Conservation (phyloP, 2,113 vertebrate genomes). For the Proterorhinus semilunaris region DNA sequence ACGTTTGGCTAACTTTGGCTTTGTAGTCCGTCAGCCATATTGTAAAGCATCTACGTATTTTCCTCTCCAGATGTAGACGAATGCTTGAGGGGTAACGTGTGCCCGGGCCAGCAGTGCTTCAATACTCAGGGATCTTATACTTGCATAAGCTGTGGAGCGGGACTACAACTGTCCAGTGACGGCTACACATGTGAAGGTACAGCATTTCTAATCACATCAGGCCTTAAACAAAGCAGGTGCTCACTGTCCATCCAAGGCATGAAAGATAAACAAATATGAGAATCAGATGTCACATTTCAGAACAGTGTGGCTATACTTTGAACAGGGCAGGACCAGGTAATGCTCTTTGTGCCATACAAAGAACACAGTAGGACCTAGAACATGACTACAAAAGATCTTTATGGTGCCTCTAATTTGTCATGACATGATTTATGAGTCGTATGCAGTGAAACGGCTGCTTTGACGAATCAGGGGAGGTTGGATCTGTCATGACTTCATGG, state of each 20-base stretch:
- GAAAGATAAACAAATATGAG: too few relatives aligned
- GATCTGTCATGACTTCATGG: conserved; percentile 70
- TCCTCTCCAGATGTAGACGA: conserved; percentile 65
- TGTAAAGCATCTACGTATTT: conserved; percentile 49
- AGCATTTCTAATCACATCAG: not conserved
- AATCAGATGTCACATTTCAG: too few relatives aligned
- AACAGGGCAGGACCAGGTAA: conserved; percentile 1
- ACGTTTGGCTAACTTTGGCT: conserved; percentile 36
- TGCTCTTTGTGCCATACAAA: conserved; percentile 1
- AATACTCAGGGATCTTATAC: conserved; percentile 78
- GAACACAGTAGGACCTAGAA: conserved; percentile 9
- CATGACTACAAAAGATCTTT: conserved; percentile 48
- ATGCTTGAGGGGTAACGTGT: conserved; percentile 66
- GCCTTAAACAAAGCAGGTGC: too few relatives aligned
- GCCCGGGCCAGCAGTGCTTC: conserved; percentile 74
- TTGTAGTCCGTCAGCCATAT: conserved; percentile 30
- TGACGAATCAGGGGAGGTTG: conserved; percentile 50
- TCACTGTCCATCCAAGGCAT: too few relatives aligned
- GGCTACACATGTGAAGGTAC: conserved; percentile 77
- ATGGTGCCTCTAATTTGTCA: conserved; percentile 41
- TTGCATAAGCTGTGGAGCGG: conserved; percentile 73
- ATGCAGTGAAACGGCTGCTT: conserved; percentile 49
- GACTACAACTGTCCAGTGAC: conserved; percentile 64
- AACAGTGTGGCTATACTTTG: too few relatives aligned
- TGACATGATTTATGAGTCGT: conserved; percentile 67